A percentile compares a stretch with the other conserved stretches of the same genome.
Evolutionary conservation across 2,888 invertebrate genomes (phyloP).

Genomic region (Lordiphosa fenestrarum): DNA sequence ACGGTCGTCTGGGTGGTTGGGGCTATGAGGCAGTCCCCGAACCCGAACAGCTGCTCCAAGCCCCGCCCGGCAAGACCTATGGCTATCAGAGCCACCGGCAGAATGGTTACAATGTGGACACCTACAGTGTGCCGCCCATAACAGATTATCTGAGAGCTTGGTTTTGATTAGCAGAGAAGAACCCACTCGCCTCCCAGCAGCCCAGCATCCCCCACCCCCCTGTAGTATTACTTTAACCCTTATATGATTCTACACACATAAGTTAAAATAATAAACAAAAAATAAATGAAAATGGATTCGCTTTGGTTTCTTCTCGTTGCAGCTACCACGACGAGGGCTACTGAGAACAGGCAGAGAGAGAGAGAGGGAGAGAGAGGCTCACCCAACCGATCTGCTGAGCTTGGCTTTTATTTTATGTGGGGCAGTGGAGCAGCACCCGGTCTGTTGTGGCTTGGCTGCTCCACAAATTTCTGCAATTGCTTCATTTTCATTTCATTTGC

Average conservation of each 20-base stretch:
- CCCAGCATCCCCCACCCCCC: background rate
- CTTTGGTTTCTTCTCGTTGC: conserved; percentile 52
- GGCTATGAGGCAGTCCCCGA: conserved; percentile 52
- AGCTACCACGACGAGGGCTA: conserved; percentile 41
- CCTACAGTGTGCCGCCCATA: conserved; percentile 56
- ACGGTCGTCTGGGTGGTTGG: conserved; percentile 66
- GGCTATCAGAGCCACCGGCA: conserved; percentile 58
- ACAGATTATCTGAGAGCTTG: conserved; percentile 56
- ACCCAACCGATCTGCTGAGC: conserved; percentile 11
- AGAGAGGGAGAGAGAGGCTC: conserved; percentile 8
- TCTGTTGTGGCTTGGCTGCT: no score
- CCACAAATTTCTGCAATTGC: no score
- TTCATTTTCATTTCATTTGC: no score
- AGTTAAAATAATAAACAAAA: conserved; percentile 9
- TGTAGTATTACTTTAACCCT: conserved; percentile 1
- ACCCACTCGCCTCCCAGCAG: no score
- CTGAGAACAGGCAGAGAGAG: conserved; percentile 13
- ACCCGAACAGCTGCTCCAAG: conserved; percentile 39
- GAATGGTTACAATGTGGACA: conserved; percentile 56
- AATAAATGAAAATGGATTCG: conserved; percentile 38
- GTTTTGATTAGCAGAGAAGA: conserved; percentile 35
- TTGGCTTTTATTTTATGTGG: conserved; percentile 1
- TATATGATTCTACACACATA: background rate
- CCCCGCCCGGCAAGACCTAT: conserved; percentile 49
- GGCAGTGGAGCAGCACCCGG: conserved; percentile 5